Base-by-base conservation (phyloP, 2,113 vertebrate genomes). In the Tichodroma muraria region DNA sequence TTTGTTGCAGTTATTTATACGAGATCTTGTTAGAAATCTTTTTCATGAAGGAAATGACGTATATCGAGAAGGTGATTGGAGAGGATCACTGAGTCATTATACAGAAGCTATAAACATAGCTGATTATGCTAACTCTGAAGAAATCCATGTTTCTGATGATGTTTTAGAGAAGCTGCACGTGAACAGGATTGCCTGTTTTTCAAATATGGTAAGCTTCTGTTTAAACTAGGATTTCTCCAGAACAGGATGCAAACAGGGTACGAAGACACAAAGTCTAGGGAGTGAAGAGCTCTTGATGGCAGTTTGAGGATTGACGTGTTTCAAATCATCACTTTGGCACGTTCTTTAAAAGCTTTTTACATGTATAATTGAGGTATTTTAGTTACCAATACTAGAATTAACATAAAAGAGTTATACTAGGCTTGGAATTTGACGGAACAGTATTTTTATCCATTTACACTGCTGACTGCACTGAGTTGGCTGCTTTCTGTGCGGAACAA, bases 1-100 rank as follows among this genome's bases (percentile, higher is more conserved):
- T 82, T 86, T 88, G 49, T 97, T 97, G 20, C 94, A 99, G 99
- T 97, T 99, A 59, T 99, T 99, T 95, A 98, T 99, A 90, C 98
- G 97, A 79, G 98, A 98, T 53, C 98, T 99, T 10, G 98, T 99
- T 95, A 98, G 97, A 96, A 99, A 99, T 96, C 98, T 99, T 84
- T 99, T 98, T 92, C 98, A 98, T 38, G 99, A 99, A 97, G 99
- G 98, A 80, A 99, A 99, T 64, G 98, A 99, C 28, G 97, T 98
- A 6, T 99, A 98, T 96, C 98, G 96, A 92, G 99, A 99, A 96
- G 97, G 97, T 10, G 98, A 99, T 21, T 99, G 98, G 98, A 98
- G 98, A 8, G 98, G 97, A 82, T 98, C 99, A 13, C 96, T 99
- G 59, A 99, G 98, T 95, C 98, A 99, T 93, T 99, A 99, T 92